Conservation (phyloP, 2,797 vertebrate genomes). For the Pangasius larnaudii region DNA sequence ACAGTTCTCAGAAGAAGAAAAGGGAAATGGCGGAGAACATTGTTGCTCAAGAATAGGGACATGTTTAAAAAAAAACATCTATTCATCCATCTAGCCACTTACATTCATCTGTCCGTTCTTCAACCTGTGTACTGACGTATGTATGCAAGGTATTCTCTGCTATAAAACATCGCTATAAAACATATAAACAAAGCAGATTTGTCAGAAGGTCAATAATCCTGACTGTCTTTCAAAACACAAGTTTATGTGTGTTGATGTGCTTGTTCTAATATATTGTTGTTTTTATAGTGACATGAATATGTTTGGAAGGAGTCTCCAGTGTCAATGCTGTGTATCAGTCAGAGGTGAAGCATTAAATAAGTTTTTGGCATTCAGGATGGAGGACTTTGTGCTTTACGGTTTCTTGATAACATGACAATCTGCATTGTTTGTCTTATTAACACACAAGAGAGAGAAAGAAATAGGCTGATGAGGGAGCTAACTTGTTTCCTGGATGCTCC, state of each 20-base stretch:
- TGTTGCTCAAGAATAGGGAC: conserved; percentile 1
- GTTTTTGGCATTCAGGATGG: not conserved
- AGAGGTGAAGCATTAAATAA: not conserved
- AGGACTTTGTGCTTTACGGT: not conserved
- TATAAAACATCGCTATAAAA: no score
- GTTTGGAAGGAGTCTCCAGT: not conserved
- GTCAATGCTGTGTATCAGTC: not conserved
- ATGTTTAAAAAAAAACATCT: not conserved
- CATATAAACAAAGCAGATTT: not conserved
- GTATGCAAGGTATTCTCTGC: no score
- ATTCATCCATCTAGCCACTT: not conserved
- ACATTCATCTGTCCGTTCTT: not conserved
- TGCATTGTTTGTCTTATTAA: not conserved
- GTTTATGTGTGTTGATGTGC: not conserved
- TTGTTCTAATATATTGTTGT: not conserved
- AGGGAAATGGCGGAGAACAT: not conserved
- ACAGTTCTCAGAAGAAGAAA: conserved; percentile 14
- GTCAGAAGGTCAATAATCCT: not conserved
- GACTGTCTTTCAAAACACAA: not conserved
- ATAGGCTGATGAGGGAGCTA: not conserved
- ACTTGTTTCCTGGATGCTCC: not conserved
- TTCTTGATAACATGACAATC: no score
- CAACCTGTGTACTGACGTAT: not conserved
- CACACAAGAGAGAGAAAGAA: not conserved
- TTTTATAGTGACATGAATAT: not conserved